phyloP scores from a whole-genome alignment of 2,888 invertebrate genomes.

The Microctonus aethiopoides region DNA sequence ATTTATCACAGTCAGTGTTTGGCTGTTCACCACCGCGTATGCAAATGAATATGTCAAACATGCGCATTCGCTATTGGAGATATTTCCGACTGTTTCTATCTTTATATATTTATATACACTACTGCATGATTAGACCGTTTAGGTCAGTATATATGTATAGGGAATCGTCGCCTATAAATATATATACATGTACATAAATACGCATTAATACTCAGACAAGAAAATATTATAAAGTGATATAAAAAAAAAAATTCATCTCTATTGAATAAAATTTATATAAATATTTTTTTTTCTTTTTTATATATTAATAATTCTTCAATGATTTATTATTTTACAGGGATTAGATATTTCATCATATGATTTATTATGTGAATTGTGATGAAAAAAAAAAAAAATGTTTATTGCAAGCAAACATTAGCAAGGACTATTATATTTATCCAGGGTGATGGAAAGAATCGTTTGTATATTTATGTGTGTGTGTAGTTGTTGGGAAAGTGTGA shows the following conservation, averaged over 20 bases:
- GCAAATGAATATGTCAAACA: constrained; percentile 20
- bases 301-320: background rate
- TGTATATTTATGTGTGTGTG: too few species aligned
- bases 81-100: constrained; percentile 16
- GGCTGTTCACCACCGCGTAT: background rate
- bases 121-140: constrained; percentile 14
- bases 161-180: background rate
- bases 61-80: constrained; percentile 10
- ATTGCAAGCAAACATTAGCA: background rate
- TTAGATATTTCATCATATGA: background rate
- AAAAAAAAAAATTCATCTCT: background rate
- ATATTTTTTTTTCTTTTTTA: background rate
- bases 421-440: background rate
- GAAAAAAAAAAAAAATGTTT: background rate
- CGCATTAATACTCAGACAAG: background rate
- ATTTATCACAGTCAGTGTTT: background rate
- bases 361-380: background rate
- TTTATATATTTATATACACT: too few species aligned
- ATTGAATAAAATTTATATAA: background rate
- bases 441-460: constrained; percentile 8
- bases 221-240: too few species aligned
- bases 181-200: too few species aligned
- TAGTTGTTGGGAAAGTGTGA: constrained; percentile 16
- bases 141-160: background rate
- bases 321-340: background rate